These are phyloP conservation scores for Pachliopta kotzebuea DNA, from an alignment of 2,888 invertebrate species.

Conservation along the genomic window DNA sequence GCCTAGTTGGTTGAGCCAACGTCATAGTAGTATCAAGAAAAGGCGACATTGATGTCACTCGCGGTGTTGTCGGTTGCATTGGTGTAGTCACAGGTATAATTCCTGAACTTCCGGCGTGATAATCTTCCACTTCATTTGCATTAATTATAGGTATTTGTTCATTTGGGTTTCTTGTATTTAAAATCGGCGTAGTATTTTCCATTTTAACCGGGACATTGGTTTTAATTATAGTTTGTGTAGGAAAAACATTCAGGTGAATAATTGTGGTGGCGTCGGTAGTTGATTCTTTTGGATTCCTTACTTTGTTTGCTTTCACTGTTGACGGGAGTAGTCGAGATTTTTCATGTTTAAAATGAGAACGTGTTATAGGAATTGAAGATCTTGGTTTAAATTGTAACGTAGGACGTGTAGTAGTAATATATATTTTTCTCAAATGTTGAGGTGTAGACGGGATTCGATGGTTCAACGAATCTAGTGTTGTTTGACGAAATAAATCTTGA, in stretches of 20 bases:
- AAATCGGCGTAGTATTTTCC: conserved; percentile 35
- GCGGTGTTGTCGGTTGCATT: conserved; percentile 34
- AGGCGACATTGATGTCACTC: conserved; percentile 42
- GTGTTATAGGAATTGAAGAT: conserved; percentile 44
- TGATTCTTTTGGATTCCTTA: conserved; percentile 31
- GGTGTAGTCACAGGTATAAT: conserved; percentile 49
- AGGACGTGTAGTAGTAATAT: conserved; percentile 61
- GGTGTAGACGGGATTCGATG: conserved; percentile 30
- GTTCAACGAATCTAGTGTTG: conserved; percentile 72
- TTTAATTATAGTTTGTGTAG: conserved; percentile 60
- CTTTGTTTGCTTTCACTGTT: conserved; percentile 30
- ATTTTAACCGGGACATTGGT: conserved; percentile 33
- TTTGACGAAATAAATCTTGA: conserved; percentile 82
- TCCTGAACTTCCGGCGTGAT: conserved; percentile 68
- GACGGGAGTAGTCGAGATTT: conserved; percentile 39
- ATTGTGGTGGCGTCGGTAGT: conserved; percentile 77
- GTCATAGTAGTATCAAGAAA: conserved; percentile 43
- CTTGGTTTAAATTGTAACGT: conserved; percentile 62
- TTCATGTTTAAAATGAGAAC: conserved; percentile 46
- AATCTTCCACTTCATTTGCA: conserved; percentile 62
- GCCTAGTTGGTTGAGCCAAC: conserved; percentile 41
- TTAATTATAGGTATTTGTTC: conserved; percentile 43
- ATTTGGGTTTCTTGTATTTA: conserved; percentile 29
- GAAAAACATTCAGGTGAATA: conserved; percentile 84
- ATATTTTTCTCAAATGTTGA: conserved; percentile 49